phyloP scores from a whole-genome alignment of 2,113 vertebrate genomes.

The Loxodonta africana region DNA sequence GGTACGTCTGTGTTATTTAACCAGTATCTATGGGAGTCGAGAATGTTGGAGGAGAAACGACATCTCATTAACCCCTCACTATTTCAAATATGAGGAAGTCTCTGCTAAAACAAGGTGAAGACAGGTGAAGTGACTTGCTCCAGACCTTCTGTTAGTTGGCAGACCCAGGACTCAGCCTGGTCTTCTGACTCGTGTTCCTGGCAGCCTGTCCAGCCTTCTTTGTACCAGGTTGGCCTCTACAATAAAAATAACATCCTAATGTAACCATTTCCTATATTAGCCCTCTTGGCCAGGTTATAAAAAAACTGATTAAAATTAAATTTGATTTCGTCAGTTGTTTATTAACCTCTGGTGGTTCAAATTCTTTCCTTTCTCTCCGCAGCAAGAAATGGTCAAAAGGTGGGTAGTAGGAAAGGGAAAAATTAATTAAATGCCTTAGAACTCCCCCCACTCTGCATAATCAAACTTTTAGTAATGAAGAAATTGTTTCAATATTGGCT shows the following conservation, averaged over 20 bases:
- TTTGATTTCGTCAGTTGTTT: constrained; percentile 30
- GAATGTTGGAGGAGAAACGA: neutral
- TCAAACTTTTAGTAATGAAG: constrained; percentile 22
- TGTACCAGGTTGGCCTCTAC: constrained; percentile 37
- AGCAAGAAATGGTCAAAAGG: neutral
- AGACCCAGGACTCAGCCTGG: neutral
- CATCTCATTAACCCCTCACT: neutral
- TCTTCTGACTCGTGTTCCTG: constrained; percentile 60
- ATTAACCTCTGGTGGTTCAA: constrained; percentile 23
- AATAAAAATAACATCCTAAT: constrained; percentile 70
- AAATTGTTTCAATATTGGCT: neutral
- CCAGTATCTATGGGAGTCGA: neutral
- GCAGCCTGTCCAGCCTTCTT: constrained; percentile 51
- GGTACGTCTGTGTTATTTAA: constrained; percentile 56
- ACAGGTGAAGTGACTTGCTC: neutral
- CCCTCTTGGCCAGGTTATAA: neutral
- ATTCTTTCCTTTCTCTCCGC: neutral
- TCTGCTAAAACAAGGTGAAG: constrained; percentile 42
- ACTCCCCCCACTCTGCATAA: neutral
- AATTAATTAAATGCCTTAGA: neutral
- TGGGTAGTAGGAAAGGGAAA: neutral
- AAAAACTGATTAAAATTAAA: constrained; percentile 46
- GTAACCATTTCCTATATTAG: constrained; percentile 66
- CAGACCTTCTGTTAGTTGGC: constrained; percentile 21
- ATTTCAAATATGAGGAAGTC: constrained; percentile 3